Evolutionary conservation across 2,113 vertebrate species (phyloP), one percentile per base, ranked within the genome.

Genomic region (Eira barbara): DNA sequence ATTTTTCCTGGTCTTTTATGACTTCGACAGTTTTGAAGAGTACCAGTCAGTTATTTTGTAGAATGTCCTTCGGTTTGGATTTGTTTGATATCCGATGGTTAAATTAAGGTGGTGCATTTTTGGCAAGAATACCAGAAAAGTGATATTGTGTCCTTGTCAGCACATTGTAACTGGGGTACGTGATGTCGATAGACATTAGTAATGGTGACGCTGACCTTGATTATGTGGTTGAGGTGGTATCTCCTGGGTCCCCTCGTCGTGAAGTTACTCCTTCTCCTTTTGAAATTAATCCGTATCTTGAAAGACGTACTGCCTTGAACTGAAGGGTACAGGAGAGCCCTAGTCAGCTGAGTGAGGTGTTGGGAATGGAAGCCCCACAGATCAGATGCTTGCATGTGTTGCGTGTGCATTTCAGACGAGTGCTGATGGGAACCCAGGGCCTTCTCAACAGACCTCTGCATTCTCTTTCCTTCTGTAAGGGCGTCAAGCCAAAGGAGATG

Each of bases 91-190:
- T 42, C 74, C 74, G 10, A 55, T 3, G 79, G 20, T 63, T 81
- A 14, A 47, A 42, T 63, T 29, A 14, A 91, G 61, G 21, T 36
- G 63, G 7, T 27, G 34, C 7, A 7, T 73, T 84, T 73, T 49
- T 7, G 57, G 42, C 14, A 61, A 12, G 18, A 89, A n/a, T 23
- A 4, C 18, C 20, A 21, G 65, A 52, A 20, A 39, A 79, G 74
- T 45, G 10, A 34, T 4, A 11, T 2, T 20, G 17, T 20, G 4
- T 4, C 14, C 20, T 87, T 31, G 67, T 49, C 73, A 6, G 25
- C 21, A 21, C 23, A 0, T 45, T 6, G 0, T 20, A 6, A 6
- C 13, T 4, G 9, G 17, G 27, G 20, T 12, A 2, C 0, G 1
- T 80, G 47, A 52, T 13, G 29, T 29, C 7, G 0, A 1, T 14